Evolutionary conservation across 2,113 vertebrate genomes (phyloP).

Genomic region (Campylomormyrus tamandua): DNA sequence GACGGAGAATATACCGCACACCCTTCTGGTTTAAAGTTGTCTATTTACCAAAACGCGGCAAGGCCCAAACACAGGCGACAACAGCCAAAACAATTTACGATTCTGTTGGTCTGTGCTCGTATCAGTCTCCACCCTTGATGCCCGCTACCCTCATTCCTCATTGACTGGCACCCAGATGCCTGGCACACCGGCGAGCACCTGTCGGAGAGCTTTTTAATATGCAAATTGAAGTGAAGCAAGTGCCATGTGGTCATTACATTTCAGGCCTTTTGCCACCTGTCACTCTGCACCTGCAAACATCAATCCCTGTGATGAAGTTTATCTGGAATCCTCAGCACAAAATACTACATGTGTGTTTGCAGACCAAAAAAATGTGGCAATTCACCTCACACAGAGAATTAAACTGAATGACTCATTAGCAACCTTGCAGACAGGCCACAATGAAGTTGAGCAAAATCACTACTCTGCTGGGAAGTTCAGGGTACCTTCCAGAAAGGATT

Average conservation of each 20-base stretch:
- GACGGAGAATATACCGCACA: not conserved
- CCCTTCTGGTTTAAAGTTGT: not conserved
- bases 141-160: not conserved
- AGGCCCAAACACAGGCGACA: not conserved
- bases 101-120: not conserved
- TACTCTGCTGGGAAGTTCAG: not conserved
- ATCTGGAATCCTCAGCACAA: slow-evolving; percentile 7
- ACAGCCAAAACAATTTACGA: not conserved
- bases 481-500: not conserved
- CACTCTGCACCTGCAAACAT: slow-evolving; percentile 5
- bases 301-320: slow-evolving; percentile 20
- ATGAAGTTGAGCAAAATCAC: not conserved
- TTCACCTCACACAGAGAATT: not conserved
- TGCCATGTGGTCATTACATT: slow-evolving; percentile 14
- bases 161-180: slow-evolving; percentile 14
- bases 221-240: slow-evolving; percentile 16
- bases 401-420: not conserved
- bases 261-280: slow-evolving; percentile 24
- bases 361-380: not conserved
- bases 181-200: slow-evolving; percentile 14
- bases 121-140: not conserved
- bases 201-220: slow-evolving; percentile 24
- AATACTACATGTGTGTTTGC: not conserved
- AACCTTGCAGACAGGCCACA: not conserved
- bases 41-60: not conserved